phyloP scores from a whole-genome alignment of 1,140 invertebrate species.

The Phenacoccus solenopsis region DNA sequence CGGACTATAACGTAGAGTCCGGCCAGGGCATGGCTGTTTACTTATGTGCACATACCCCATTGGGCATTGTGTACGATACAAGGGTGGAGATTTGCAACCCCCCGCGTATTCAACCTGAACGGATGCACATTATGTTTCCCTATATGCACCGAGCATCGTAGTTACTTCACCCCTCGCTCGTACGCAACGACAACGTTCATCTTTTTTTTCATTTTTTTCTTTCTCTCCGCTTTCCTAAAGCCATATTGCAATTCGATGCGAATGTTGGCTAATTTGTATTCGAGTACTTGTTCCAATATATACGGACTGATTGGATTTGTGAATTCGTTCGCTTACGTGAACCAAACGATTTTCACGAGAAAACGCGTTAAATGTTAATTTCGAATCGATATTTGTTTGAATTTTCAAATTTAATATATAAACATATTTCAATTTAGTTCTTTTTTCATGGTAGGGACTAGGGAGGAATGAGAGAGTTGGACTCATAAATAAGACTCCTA shows the following conservation, averaged over 20 bases:
- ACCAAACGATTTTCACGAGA: too few species aligned
- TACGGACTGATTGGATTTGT: neutral
- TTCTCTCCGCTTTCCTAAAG: neutral
- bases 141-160: too few species aligned
- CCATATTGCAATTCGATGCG: slow-evolving; percentile 12
- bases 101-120: neutral
- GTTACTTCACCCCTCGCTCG: neutral
- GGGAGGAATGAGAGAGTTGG: too few species aligned
- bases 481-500: too few species aligned
- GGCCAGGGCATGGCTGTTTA: slow-evolving; percentile 4
- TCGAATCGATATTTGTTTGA: too few species aligned
- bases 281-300: neutral
- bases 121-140: slow-evolving; percentile 1
- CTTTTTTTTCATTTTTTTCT: neutral
- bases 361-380: too few species aligned
- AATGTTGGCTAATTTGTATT: neutral
- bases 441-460: too few species aligned
- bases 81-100: slow-evolving; percentile 16
- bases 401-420: too few species aligned
- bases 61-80: slow-evolving; percentile 6
- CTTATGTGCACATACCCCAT: slow-evolving; percentile 9
- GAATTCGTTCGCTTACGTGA: neutral
- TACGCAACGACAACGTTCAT: slow-evolving; percentile 5
- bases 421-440: too few species aligned
- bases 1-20: neutral